Conservation (phyloP, 2,113 vertebrate species). For the Cathartes aura region DNA sequence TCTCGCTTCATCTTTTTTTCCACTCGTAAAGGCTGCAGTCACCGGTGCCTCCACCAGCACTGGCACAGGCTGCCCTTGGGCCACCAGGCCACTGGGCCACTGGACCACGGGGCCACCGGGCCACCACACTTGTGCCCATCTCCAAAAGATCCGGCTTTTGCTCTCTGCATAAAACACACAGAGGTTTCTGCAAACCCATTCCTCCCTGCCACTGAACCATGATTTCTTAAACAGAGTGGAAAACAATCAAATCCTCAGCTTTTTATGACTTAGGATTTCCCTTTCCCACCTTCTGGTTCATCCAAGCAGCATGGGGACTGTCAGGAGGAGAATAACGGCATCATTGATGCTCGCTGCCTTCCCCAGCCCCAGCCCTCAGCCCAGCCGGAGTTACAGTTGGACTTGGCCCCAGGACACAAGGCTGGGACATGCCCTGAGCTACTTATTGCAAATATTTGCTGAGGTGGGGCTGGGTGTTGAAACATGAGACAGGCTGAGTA, state of each 20-base stretch:
- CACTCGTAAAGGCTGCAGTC: not conserved
- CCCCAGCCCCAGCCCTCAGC: not conserved
- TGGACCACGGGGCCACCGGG: not conserved
- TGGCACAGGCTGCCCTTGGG: not conserved
- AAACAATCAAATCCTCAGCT: not conserved
- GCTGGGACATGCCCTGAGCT: not conserved
- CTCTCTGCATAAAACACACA: not conserved
- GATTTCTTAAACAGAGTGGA: not conserved
- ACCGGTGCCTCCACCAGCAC: not conserved
- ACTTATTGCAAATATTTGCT: slow-evolving; percentile 8
- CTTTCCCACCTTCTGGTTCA: not conserved
- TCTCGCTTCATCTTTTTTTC: slow-evolving; percentile 40
- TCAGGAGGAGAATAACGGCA: not conserved
- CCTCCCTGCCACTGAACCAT: not conserved
- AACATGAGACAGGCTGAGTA: not conserved
- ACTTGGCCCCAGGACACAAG: not conserved
- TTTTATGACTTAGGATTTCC: not conserved
- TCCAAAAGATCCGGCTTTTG: not conserved
- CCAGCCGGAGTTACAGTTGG: not conserved
- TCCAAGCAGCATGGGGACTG: rapidly evolving
- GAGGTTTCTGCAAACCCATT: not conserved
- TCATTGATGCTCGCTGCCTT: not conserved
- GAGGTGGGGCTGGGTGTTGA: not conserved
- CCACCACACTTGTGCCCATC: not conserved
- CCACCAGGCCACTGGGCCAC: not conserved